A percentile compares a stretch with the other conserved stretches of the same genome.
Evolutionary conservation across 53 echinoderm and acorn worm species (phyloP).

Genomic region (Henricia sp.): DNA sequence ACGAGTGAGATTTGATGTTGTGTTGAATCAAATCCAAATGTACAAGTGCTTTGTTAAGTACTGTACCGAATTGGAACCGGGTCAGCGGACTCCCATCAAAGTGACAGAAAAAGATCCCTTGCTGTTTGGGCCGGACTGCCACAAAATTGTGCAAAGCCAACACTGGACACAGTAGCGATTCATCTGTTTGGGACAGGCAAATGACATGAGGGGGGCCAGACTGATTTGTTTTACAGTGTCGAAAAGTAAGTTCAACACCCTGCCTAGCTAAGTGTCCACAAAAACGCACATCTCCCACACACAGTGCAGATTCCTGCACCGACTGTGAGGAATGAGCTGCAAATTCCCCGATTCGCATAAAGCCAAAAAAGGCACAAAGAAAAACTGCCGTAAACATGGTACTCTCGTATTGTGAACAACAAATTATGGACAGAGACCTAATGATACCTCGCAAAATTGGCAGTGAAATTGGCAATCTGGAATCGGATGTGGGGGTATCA

Average conservation of each 20-base stretch:
- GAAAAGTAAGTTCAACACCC: not conserved
- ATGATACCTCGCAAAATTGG: not conserved
- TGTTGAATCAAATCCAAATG: not conserved
- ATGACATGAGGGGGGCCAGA: not conserved
- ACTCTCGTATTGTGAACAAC: not conserved
- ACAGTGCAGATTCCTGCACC: not conserved
- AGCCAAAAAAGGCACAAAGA: not conserved
- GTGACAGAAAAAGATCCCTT: not conserved
- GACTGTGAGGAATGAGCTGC: not conserved
- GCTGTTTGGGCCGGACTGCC: not conserved
- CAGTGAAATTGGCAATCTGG: conserved; percentile 21
- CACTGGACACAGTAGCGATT: not conserved
- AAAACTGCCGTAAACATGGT: not conserved
- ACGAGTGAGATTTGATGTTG: not conserved
- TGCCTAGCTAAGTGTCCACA: not conserved
- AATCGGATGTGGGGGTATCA: not conserved
- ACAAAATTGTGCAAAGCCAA: not conserved
- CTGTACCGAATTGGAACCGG: not conserved
- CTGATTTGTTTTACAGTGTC: not conserved
- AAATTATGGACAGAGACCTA: not conserved
- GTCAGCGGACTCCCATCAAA: conserved; percentile 9
- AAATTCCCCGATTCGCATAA: not conserved
- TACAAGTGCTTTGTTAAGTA: not conserved
- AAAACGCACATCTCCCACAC: not conserved
- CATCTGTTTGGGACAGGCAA: too few species aligned